Evolutionary conservation across 2,888 invertebrate genomes (phyloP), one percentile per base, ranked within the genome.

Genomic region (Pammene aurita): DNA sequence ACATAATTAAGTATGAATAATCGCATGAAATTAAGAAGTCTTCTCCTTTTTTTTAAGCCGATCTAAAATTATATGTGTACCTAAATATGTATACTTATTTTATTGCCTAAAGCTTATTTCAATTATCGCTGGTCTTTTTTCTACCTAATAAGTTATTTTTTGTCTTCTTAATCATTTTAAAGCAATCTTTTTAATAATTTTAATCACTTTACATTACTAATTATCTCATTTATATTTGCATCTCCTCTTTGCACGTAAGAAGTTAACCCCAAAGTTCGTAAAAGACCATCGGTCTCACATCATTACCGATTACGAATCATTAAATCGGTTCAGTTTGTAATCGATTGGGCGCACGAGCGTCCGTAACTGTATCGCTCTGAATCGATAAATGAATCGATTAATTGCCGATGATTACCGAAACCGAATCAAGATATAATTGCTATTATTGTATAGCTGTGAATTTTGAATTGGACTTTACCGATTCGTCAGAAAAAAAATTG

Each of bases 311-410:
- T 87, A 85, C 81, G 64, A 80, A 88, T 88, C 87, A 81, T 81
- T 83, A 82, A 87, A 88, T 85, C 85, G 88, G 86, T 86, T 85
- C 85, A 87, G 87, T 87, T 85, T 78, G 80, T 88, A 89, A 90
- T 90, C 85, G 89, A 85, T 84, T 84, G 85, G 80, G 81, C 87
- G 81, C 87, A 88, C 87, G 87, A 87, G 84, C 82, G 82, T 77
- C 82, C 75, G 79, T 73, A 77, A 84, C 82, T 83, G 83, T 85
- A 81, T 82, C 86, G 80, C 76, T 78, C 74, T 82, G 80, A 76
- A 80, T 69, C 54, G 64, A 67, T 67, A 63, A 67, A 66, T 50
- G 67, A 78, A 81, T 74, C 72, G 71, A 67, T 73, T 75, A 74
- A 76, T 76, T 74, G 77, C 65, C 9, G 34, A 48, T 54, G 54